Base-by-base conservation (phyloP, 2,888 invertebrate species). In the Microctonus aethiopoides region DNA sequence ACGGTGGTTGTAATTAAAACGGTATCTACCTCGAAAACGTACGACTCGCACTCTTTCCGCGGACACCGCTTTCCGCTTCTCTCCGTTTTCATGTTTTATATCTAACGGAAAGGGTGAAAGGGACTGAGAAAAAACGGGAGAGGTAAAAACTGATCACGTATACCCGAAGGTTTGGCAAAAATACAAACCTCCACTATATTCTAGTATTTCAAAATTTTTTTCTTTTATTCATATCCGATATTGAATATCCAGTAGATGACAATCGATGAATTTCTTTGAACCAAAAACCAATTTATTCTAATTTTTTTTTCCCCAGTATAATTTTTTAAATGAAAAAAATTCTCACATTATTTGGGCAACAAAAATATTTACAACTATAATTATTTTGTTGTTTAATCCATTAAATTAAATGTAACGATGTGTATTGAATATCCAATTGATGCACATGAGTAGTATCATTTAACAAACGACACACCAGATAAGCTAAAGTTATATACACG, bases 1-100 rank as follows among this genome's bases (percentile, higher is more conserved):
- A 79, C 73, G 75, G 72, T 68, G 76, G 76, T 78, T 77, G 78
- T 77, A 79, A 80, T 77, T 81, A 81, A 82, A 81, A 81, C 74
- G 73, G 74, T 77, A 77, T 78, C 78, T 75, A 73, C 72, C 75
- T 71, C 73, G 77, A 78, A 79, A 80, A 79, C 74, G 78, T 79
- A 77, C 76, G 74, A 76, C 73, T 76, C 64, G 70, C 72, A 76
- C 72, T 74, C 72, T 74, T 75, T 74, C 70, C 74, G 63, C 70
- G 71, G 74, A 77, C 76, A 76, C 72, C 70, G 68, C 75, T 76
- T 72, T 68, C 57, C 72, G 57, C 59, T 57, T 75, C 70, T 73
- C 67, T 51, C 41, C 64, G 39, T 67, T 60, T 72, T 32, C 62
- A 57, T 63, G 20, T 70, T 52, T 59, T 67, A 46, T 54, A 70